Conservation (phyloP, 2,113 vertebrate genomes). For the Cyphomyrus discorhynchus region DNA sequence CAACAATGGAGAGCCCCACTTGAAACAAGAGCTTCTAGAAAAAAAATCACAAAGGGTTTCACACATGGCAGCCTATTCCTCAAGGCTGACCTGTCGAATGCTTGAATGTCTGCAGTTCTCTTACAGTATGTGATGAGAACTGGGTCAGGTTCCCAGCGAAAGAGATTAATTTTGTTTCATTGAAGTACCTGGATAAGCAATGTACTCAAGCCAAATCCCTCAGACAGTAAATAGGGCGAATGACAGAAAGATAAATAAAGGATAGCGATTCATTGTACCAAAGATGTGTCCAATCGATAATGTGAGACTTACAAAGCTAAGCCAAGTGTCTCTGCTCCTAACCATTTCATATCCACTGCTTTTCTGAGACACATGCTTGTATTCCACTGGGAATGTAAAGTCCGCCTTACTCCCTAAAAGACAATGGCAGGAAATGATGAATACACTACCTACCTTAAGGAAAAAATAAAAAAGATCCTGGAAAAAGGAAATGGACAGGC, state of each 20-base stretch:
- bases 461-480: neutral
- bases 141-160: conserved; percentile 7
- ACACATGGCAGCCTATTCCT: neutral
- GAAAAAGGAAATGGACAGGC: neutral
- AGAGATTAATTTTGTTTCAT: conserved; percentile 13
- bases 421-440: neutral
- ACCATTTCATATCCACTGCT: neutral
- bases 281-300: conserved; percentile 7
- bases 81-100: neutral
- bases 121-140: neutral
- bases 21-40: neutral
- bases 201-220: conserved; percentile 6
- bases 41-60: neutral
- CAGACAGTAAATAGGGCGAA: conserved; percentile 11
- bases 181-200: conserved; percentile 2
- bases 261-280: neutral
- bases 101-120: neutral
- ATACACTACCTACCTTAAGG: neutral
- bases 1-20: neutral
- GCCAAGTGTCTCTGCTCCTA: neutral
- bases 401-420: neutral
- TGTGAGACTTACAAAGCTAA: conserved; percentile 4
- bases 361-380: neutral
- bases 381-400: neutral
- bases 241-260: conserved; percentile 21